phyloP scores from a whole-genome alignment of 1,140 invertebrate species.

The Plutomurus gul region DNA sequence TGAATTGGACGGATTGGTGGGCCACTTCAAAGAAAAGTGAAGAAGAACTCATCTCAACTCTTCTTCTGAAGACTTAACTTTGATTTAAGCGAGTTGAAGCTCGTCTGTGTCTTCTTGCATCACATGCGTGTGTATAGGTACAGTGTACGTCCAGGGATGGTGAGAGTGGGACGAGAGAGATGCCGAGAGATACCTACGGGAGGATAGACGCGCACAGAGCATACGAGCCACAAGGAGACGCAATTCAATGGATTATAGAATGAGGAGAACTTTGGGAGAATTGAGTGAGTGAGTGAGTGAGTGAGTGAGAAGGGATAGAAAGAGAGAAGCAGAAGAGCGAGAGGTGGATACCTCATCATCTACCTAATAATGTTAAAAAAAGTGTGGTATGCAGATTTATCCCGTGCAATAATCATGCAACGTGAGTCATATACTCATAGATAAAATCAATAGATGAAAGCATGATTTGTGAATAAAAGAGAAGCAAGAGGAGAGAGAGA shows the following conservation, averaged over 20 bases:
- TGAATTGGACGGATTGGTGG: background rate
- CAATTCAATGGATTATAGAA: too few species aligned
- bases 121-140: too few species aligned
- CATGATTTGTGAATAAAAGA: constrained; percentile 31
- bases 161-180: too few species aligned
- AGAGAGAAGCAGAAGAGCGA: background rate
- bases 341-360: constrained; percentile 35
- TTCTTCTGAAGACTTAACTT: too few species aligned
- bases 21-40: background rate
- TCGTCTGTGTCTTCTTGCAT: too few species aligned
- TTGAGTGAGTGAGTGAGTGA: background rate
- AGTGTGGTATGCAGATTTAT: constrained; percentile 44
- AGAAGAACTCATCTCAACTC: background rate
- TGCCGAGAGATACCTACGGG: too few species aligned
- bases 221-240: too few species aligned
- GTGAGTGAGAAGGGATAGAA: background rate
- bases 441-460: constrained; percentile 45
- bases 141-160: too few species aligned
- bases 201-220: too few species aligned
- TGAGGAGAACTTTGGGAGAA: too few species aligned
- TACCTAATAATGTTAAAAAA: constrained; percentile 40
- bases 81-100: too few species aligned
- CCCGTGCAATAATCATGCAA: constrained; percentile 39
- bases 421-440: constrained; percentile 46
- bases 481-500: background rate